phyloP scores from a whole-genome alignment of 2,797 vertebrate species.

The Hozukius guyotensis region DNA sequence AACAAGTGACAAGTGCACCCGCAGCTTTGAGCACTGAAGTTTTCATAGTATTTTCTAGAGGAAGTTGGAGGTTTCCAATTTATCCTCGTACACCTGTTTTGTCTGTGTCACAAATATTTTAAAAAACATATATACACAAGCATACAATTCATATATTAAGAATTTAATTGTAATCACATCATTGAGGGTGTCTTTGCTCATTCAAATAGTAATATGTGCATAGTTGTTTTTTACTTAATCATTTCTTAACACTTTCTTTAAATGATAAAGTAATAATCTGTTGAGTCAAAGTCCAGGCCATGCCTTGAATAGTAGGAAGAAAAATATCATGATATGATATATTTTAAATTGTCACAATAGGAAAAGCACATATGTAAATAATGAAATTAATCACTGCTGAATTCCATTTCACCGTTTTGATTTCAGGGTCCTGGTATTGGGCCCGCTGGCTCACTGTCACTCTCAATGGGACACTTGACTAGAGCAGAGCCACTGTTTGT shows the following conservation, averaged over 20 bases:
- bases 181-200: neutral
- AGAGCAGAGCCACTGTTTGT: neutral
- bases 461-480: neutral
- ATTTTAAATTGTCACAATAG: neutral
- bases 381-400: neutral
- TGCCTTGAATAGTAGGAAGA: neutral
- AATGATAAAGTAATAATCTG: neutral
- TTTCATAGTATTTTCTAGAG: neutral
- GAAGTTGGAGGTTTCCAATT: neutral
- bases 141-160: constrained; percentile 22
- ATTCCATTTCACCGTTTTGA: neutral
- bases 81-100: neutral
- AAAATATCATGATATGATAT: neutral
- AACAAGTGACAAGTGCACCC: neutral
- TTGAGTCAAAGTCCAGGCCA: neutral
- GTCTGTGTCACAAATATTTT: neutral
- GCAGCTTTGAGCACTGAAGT: neutral
- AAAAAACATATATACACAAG: neutral
- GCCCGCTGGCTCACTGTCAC: neutral
- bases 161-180: constrained; percentile 10
- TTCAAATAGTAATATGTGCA: constrained; percentile 11
- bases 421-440: neutral
- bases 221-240: neutral
- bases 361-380: neutral
- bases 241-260: neutral